Conservation (phyloP, 2,888 invertebrate species). For the Hydrotaea diabolus region DNA sequence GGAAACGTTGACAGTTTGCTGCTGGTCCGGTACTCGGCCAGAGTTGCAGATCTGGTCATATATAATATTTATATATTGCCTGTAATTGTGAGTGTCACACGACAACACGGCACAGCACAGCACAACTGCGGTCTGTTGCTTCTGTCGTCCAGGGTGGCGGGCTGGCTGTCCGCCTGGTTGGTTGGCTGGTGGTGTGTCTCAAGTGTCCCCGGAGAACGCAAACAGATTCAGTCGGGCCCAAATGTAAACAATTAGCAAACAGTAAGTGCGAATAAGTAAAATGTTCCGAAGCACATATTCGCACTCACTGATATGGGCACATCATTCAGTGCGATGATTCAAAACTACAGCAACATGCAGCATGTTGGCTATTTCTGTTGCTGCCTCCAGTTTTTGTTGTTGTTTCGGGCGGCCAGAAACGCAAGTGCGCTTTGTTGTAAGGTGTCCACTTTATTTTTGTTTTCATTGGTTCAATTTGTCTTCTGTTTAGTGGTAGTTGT, state of each 20-base stretch:
- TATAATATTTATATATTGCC: conserved; percentile 28
- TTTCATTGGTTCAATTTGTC: conserved; percentile 30
- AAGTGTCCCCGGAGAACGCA: conserved; percentile 33
- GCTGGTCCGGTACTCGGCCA: background rate
- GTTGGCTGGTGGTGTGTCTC: conserved; percentile 61
- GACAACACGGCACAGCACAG: background rate
- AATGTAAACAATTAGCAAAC: conserved; percentile 64
- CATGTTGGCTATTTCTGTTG: conserved; percentile 11
- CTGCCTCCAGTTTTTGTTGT: conserved; percentile 39
- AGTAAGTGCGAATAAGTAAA: conserved; percentile 47
- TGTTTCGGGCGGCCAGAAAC: background rate
- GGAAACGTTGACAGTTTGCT: conserved; percentile 6
- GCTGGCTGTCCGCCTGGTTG: background rate
- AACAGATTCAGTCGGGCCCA: conserved; percentile 48
- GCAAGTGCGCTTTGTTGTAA: conserved; percentile 22
- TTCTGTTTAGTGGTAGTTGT: conserved; percentile 19
- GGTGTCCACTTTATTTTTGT: conserved; percentile 26
- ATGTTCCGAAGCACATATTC: conserved; percentile 7
- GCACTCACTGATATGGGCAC: background rate
- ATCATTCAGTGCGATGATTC: background rate
- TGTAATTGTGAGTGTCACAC: conserved; percentile 26
- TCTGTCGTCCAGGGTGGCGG: background rate
- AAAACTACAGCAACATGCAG: conserved; percentile 11
- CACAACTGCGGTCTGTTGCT: conserved; percentile 26
- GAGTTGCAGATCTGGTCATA: conserved; percentile 1